Conservation (phyloP, 2,888 invertebrate species). For the Phyto melanocephala region DNA sequence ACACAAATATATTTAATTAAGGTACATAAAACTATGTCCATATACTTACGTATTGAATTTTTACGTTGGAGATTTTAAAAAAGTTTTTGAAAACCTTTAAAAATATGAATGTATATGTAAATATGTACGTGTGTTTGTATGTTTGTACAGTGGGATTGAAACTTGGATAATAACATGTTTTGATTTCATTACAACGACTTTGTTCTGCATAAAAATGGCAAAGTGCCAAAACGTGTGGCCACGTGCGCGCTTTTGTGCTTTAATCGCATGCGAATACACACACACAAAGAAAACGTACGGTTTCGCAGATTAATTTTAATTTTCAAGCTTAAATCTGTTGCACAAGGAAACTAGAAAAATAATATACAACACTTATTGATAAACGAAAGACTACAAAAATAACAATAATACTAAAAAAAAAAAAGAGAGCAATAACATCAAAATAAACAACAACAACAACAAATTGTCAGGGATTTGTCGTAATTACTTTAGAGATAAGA, state of each 20-base stretch:
- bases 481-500: constrained; percentile 64
- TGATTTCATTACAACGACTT: constrained; percentile 57
- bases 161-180: constrained; percentile 46
- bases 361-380: constrained; percentile 8
- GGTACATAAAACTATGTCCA: too few relatives aligned
- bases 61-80: too few relatives aligned
- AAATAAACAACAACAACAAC: constrained; percentile 64
- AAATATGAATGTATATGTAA: not conserved
- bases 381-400: constrained; percentile 20
- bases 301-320: constrained; percentile 63
- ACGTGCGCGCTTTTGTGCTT: constrained; percentile 59
- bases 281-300: constrained; percentile 59
- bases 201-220: constrained; percentile 52
- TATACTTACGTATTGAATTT: too few relatives aligned
- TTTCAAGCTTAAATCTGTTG: constrained; percentile 60
- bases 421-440: constrained; percentile 65
- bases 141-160: constrained; percentile 70
- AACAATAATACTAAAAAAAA: constrained; percentile 30
- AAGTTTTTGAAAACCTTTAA: too few relatives aligned
- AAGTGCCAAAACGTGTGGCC: constrained; percentile 63
- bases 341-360: constrained; percentile 42
- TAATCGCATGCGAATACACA: constrained; percentile 54
- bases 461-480: constrained; percentile 64
- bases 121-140: constrained; percentile 64
- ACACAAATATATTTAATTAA: too few relatives aligned